phyloP scores from a whole-genome alignment of 2,888 invertebrate genomes.

The Agapetus fuscipes region DNA sequence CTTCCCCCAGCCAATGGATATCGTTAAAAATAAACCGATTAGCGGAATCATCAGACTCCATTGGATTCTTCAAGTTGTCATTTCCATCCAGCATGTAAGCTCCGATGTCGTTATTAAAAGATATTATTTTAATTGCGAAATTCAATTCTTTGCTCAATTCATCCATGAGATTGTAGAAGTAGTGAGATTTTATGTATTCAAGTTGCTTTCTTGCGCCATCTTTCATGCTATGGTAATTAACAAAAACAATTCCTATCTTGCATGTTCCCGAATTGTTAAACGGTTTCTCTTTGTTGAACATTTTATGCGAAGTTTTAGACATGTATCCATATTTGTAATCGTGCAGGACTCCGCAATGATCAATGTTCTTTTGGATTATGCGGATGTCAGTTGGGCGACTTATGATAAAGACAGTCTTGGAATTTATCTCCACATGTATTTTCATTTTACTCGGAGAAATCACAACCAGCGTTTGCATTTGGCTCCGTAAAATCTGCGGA shows the following conservation, averaged over 20 bases:
- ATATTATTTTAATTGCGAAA: neutral
- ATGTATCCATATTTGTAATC: too few relatives aligned
- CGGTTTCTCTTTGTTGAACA: too few relatives aligned
- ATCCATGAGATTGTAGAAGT: neutral
- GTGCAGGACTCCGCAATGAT: neutral
- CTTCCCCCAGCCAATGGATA: neutral
- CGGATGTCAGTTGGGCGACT: neutral
- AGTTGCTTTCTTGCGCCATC: neutral
- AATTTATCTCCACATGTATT: neutral
- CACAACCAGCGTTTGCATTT: neutral
- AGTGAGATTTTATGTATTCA: neutral
- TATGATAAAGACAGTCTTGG: neutral
- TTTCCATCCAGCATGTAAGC: neutral
- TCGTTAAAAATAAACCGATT: neutral
- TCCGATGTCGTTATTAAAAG: neutral
- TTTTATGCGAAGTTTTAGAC: too few relatives aligned
- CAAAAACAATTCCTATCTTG: neutral
- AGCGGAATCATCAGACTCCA: neutral
- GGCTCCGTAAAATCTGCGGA: neutral
- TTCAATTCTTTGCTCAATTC: neutral
- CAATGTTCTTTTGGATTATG: neutral
- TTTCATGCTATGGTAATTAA: neutral
- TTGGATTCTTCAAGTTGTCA: neutral
- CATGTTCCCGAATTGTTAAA: neutral
- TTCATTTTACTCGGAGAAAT: too few relatives aligned